Conservation (phyloP, 2,797 vertebrate genomes). For the Molossus molossus region DNA sequence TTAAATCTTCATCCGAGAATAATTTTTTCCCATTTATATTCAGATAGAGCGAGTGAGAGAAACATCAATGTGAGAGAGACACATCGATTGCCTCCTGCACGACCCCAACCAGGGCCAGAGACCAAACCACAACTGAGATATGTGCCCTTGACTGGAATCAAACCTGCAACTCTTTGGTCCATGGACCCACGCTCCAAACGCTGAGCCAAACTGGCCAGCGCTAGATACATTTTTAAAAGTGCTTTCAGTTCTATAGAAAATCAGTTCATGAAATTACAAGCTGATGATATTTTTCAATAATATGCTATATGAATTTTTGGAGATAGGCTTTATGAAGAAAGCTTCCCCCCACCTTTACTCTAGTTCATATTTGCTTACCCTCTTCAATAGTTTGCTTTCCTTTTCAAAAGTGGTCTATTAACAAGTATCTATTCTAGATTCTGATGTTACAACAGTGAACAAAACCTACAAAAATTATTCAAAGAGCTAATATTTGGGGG, state of each 20-base stretch:
- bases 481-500: slow-evolving; percentile 8
- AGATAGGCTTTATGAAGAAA: background rate
- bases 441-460: background rate
- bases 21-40: no score
- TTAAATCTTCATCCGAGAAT: no score
- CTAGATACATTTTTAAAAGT: slow-evolving; percentile 43
- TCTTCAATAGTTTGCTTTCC: slow-evolving; percentile 48
- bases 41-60: no score
- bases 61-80: no score
- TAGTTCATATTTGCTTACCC: slow-evolving; percentile 52
- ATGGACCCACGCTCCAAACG: no score
- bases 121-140: no score
- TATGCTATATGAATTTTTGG: slow-evolving; percentile 35
- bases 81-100: no score
- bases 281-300: slow-evolving; percentile 60
- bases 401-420: slow-evolving; percentile 57
- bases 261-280: slow-evolving; percentile 63
- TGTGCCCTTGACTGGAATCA: no score
- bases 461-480: slow-evolving; percentile 26
- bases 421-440: slow-evolving; percentile 27
- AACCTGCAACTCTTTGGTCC: no score
- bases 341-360: background rate
- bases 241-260: slow-evolving; percentile 62
- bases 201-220: no score
- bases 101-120: no score